Evolutionary conservation across 2,888 invertebrate genomes (phyloP), one percentile per base, ranked within the genome.

Genomic region (Brassicogethes aeneus): DNA sequence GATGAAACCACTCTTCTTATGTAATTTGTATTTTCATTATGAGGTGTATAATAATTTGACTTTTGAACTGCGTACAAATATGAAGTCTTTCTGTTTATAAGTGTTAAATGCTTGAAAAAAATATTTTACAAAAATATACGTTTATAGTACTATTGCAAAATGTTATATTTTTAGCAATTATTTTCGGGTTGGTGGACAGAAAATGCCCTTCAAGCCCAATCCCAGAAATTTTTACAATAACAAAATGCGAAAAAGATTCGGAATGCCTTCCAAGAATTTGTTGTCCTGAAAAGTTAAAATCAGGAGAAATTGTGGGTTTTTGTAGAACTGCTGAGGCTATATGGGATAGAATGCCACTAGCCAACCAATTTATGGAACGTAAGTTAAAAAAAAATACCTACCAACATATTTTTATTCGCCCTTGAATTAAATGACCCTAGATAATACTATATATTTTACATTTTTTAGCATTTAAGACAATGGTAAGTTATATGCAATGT

Each of bases 261-360:
- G 84, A 86, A 55, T 86, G 86, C 63, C 78, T 80, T 74, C 82
- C 84, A 10, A 71, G 85, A 16, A 76, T 86, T 42, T 86, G 86
- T 62, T 86, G 86, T 51, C 82, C 82, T 0, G 85, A 85, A 60
- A 56, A 52, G 34, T 46, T 58, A 31, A 48, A 40, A 16, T 50
- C 48, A 42, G 59, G 57, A 10, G 79, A 75, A 50, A 66, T 66
- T 2, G 75, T 75, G 37, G 79, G 78, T 49, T 85, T 82, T 61
- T 85, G 85, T 60, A 74, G 84, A 50, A 83, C 82, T 2, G 78
- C 83, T 2, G 72, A 76, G 36, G 80, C 82, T 2, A 69, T 80
- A 36, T 72, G 83, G 44, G 79, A 82, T 40, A 63, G 66, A 32
- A 73, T 81, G 48, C 79, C 80, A 2, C 74, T 77, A 16, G 77